Evolutionary conservation across 1,140 invertebrate genomes (phyloP).

Genomic region (Diplogasteroides magnus): DNA sequence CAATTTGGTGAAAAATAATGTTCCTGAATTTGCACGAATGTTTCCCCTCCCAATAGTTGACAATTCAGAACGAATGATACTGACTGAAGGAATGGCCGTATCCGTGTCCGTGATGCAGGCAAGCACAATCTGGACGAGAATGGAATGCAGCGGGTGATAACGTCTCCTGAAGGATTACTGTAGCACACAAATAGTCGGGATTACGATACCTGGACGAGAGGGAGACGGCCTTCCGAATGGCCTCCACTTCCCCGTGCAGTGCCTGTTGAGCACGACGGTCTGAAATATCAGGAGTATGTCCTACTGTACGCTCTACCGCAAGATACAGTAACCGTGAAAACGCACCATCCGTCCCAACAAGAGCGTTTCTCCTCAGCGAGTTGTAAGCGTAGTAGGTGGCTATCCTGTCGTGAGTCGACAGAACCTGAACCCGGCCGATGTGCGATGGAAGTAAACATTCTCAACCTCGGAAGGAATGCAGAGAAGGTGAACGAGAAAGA

Average conservation of each 20-base stretch:
- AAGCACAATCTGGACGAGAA: not conserved
- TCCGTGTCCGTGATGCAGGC: not conserved
- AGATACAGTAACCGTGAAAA: no score
- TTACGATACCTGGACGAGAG: not conserved
- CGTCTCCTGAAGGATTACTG: no score
- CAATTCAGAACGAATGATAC: no score
- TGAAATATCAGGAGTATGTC: not conserved
- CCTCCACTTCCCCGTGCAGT: not conserved
- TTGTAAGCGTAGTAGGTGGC: not conserved
- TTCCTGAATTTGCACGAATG: no score
- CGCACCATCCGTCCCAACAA: not conserved
- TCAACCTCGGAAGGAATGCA: not conserved
- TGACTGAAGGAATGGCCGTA: not conserved
- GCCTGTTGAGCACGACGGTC: not conserved
- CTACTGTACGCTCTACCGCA: not conserved
- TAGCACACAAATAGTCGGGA: not conserved
- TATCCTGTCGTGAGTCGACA: not conserved
- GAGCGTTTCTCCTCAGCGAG: not conserved
- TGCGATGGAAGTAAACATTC: no score
- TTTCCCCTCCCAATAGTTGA: no score
- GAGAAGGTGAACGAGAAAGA: not conserved
- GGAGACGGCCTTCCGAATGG: not conserved
- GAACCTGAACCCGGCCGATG: no score
- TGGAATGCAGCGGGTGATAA: not conserved
- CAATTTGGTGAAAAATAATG: no score